Evolutionary conservation across 2,113 vertebrate genomes (phyloP).

Genomic region (Brevimyrus niger): DNA sequence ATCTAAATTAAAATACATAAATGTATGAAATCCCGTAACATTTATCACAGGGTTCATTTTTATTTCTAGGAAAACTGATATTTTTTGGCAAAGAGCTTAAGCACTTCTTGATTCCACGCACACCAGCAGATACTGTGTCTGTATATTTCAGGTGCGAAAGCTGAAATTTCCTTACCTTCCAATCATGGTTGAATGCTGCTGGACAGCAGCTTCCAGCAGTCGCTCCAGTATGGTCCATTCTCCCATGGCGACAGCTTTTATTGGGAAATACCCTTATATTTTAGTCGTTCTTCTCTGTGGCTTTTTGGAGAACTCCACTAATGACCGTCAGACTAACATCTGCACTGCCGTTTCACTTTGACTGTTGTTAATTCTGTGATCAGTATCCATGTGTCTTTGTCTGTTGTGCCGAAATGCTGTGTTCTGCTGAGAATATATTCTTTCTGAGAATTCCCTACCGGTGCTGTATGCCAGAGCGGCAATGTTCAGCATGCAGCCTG

Average conservation of each 20-base stretch:
- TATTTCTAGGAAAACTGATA: not conserved
- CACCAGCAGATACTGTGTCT: not conserved
- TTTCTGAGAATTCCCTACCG: constrained; percentile 18
- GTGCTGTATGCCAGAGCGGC: not conserved
- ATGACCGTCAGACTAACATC: not conserved
- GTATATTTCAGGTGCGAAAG: not conserved
- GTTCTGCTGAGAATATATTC: constrained; percentile 3
- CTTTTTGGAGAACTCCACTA: not conserved
- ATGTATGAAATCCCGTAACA: not conserved
- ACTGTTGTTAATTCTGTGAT: not conserved
- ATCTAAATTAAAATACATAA: not conserved
- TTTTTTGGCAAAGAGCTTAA: not conserved
- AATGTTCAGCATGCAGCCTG: constrained; percentile 3
- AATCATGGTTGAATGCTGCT: constrained; percentile 76
- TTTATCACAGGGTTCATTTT: not conserved
- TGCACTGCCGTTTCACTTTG: constrained; percentile 27
- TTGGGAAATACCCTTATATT: constrained; percentile 19
- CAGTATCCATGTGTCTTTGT: constrained; percentile 43
- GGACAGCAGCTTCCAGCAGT: constrained; percentile 70
- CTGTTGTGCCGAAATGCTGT: not conserved
- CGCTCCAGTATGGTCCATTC: constrained; percentile 72
- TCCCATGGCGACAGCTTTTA: constrained; percentile 52
- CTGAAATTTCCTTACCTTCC: constrained; percentile 59
- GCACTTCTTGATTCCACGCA: not conserved
- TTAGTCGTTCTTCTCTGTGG: constrained; percentile 8